phyloP scores from a whole-genome alignment of 2,113 vertebrate genomes.

The Myotis davidii region DNA sequence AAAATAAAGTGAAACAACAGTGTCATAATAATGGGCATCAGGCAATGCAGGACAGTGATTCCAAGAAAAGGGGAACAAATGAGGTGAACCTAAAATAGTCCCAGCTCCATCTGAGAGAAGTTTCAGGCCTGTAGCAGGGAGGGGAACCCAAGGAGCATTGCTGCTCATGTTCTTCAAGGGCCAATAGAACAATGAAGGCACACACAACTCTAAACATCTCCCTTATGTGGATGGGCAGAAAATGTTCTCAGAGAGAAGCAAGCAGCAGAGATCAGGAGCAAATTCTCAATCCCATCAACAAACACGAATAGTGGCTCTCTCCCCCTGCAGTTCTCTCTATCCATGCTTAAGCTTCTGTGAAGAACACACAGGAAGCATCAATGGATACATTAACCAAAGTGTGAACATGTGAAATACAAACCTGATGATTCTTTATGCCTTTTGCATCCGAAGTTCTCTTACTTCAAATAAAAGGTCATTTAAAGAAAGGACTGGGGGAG shows the following conservation, averaged over 20 bases:
- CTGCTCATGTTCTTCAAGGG: background rate
- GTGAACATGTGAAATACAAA: background rate
- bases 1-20: background rate
- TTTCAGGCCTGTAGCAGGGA: background rate
- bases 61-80: background rate
- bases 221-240: background rate
- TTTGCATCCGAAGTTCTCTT: constrained; percentile 2
- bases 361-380: constrained; percentile 20
- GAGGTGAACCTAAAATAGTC: background rate
- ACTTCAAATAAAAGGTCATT: background rate
- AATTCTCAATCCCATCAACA: background rate
- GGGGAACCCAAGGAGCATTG: background rate
- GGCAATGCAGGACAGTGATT: background rate
- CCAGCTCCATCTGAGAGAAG: background rate
- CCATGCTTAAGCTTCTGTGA: background rate
- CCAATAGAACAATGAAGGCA: background rate
- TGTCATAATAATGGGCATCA: background rate
- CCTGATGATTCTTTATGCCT: background rate
- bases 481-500: constrained; percentile 9
- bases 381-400: background rate
- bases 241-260: background rate
- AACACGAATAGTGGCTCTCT: background rate
- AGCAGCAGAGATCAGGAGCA: background rate
- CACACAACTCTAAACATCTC: background rate
- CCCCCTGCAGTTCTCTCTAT: background rate